Base-by-base conservation (phyloP, 2,113 vertebrate genomes). In the Amblyornis subalaris region DNA sequence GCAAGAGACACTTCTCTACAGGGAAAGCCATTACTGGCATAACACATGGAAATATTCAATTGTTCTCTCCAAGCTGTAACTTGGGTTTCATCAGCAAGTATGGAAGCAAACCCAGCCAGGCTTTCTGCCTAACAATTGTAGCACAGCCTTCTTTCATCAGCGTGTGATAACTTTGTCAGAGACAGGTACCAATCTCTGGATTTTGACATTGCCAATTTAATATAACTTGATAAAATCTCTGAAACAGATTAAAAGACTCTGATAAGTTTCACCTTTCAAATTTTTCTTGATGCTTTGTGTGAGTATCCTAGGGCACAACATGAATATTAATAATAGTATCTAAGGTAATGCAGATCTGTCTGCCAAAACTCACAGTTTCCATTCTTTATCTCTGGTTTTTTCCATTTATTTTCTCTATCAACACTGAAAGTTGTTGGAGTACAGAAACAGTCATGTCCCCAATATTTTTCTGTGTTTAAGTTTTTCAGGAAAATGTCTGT, bases 41-140 rank as follows among this genome's bases (percentile, higher is more conserved):
- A 95, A 78, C 77, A 53, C 73, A 53, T 71, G 73, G 84, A 94
- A 96, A 94, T 95, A 92, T 40, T 82, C 84, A 82, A 9, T 96
- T 92, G 73, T 87, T 95, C 84, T 84, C 89, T 72, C 69, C 80
- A 82, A 89, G 66, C 23, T 72, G n/a, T 38, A 75, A n/a, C 65
- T 87, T 93, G 57, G 88, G 64, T 96, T 93, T 93, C 84, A 85
- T 87, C 84, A 87, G 93, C 73, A 87, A 92, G 50, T 54, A 58
- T 72, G 93, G 91, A 88, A 94, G 71, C 78, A 93, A 95, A 76
- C 57, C 62, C 74, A 57, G 40, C 67, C 76, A 61, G 51, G 73
- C 55, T 95, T 93, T 60, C 73, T 85, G 71, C 70, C 70, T 89
- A 73, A 79, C 79, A 87, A 53, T 50, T 67, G 54, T 80, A 86